These are phyloP conservation scores for Pseudoatta argentina DNA, from an alignment of 1,140 invertebrate genomes.

Conservation along the genomic window DNA sequence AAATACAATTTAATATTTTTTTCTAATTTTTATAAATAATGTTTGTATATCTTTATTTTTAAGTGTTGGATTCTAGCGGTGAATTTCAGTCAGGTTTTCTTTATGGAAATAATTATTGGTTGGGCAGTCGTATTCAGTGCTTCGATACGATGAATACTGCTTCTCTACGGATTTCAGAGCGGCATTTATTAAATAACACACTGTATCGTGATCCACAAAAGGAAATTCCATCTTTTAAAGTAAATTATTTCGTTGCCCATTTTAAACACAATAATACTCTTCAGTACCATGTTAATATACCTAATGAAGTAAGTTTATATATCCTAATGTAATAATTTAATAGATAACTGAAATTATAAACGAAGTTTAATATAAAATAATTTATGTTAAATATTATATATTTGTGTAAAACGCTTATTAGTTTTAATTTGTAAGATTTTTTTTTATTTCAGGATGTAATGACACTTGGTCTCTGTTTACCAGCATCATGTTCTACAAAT, in stretches of 20 bases:
- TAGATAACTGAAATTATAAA: too few relatives aligned
- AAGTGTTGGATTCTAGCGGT: constrained; percentile 87
- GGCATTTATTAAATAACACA: constrained; percentile 75
- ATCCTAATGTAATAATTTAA: background rate
- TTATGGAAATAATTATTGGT: constrained; percentile 86
- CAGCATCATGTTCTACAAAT: constrained; percentile 75
- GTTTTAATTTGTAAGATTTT: too few relatives aligned
- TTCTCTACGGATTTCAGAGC: constrained; percentile 72
- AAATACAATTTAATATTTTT: background rate
- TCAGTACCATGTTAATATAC: constrained; percentile 82
- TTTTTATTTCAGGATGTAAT: constrained; percentile 78
- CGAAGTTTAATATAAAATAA: too few relatives aligned
- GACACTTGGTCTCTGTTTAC: constrained; percentile 82
- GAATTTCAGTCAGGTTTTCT: constrained; percentile 82
- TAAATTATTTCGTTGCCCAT: constrained; percentile 82
- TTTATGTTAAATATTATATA: too few relatives aligned
- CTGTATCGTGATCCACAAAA: constrained; percentile 73
- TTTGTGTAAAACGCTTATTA: too few relatives aligned
- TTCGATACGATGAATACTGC: constrained; percentile 74
- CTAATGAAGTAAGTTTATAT: constrained; percentile 80
- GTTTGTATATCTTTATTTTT: constrained; percentile 20
- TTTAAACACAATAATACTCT: constrained; percentile 84
- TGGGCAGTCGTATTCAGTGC: constrained; percentile 84
- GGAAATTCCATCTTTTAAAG: constrained; percentile 84
- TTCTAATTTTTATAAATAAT: background rate